Conservation (phyloP, 2,888 invertebrate genomes). For the Pandemis corylana region DNA sequence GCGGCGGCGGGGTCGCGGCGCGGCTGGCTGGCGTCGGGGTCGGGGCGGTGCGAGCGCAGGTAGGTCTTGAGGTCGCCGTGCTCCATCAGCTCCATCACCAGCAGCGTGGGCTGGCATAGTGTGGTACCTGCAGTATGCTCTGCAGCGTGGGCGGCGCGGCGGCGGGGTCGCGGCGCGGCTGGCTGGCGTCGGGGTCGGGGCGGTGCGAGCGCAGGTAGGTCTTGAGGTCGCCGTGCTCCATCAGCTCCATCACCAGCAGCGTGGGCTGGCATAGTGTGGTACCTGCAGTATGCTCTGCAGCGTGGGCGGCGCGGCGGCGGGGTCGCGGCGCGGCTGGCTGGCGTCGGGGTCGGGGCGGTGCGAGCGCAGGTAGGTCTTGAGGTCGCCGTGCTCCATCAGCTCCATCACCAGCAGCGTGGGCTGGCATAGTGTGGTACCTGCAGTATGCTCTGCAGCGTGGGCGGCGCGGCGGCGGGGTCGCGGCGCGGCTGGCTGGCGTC, state of each 20-base stretch:
- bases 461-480: too few relatives aligned
- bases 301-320: constrained; percentile 84
- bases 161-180: constrained; percentile 83
- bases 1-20: too few relatives aligned
- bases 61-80: too few relatives aligned
- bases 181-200: constrained; percentile 87
- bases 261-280: background rate
- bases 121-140: constrained; percentile 85
- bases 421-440: constrained; percentile 76
- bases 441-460: too few relatives aligned
- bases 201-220: constrained; percentile 93
- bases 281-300: constrained; percentile 88
- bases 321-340: constrained; percentile 84
- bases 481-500: too few relatives aligned
- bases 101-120: background rate
- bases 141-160: constrained; percentile 87
- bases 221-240: background rate
- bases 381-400: constrained; percentile 96
- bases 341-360: constrained; percentile 91
- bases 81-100: too few relatives aligned
- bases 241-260: constrained; percentile 63
- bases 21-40: too few relatives aligned
- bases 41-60: too few relatives aligned
- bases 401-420: constrained; percentile 99
- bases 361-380: constrained; percentile 94